Evolutionary conservation across 2,113 vertebrate species (phyloP).

Genomic region (Onychorhynchus coronatus): DNA sequence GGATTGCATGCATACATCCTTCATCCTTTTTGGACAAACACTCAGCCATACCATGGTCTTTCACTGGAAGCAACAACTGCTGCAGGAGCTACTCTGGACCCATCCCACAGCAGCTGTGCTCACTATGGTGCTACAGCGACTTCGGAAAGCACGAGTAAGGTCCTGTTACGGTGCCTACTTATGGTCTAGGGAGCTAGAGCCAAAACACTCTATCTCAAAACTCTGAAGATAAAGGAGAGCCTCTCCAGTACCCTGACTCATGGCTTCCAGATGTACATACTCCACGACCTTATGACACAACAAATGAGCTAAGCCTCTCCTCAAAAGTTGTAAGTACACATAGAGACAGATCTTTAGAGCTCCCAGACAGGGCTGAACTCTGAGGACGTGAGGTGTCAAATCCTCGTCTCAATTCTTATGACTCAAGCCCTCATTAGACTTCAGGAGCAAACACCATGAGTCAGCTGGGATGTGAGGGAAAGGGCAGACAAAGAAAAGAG

Average conservation of each 20-base stretch:
- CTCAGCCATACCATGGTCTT: not conserved
- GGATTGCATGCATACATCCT: not conserved
- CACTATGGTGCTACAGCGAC: fast-evolving
- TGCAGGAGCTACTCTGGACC: not conserved
- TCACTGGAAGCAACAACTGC: not conserved
- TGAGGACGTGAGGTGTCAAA: not conserved
- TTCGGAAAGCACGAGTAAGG: not conserved
- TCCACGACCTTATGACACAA: not conserved
- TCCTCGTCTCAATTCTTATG: not conserved
- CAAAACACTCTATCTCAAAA: not conserved
- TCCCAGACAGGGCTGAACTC: not conserved
- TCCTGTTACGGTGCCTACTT: not conserved
- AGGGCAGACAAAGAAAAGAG: not conserved
- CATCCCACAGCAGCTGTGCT: not conserved
- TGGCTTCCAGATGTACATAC: not conserved
- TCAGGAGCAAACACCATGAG: not conserved
- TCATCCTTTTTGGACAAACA: not conserved
- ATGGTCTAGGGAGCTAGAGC: not conserved
- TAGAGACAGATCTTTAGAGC: not conserved
- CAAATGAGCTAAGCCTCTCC: not conserved
- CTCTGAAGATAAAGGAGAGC: not conserved
- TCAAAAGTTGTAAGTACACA: not conserved
- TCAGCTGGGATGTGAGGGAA: not conserved
- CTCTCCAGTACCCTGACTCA: not conserved
- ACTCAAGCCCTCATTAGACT: not conserved